Evolutionary conservation across 2,113 vertebrate species (phyloP).

Genomic region (Oryctolagus cuniculus): DNA sequence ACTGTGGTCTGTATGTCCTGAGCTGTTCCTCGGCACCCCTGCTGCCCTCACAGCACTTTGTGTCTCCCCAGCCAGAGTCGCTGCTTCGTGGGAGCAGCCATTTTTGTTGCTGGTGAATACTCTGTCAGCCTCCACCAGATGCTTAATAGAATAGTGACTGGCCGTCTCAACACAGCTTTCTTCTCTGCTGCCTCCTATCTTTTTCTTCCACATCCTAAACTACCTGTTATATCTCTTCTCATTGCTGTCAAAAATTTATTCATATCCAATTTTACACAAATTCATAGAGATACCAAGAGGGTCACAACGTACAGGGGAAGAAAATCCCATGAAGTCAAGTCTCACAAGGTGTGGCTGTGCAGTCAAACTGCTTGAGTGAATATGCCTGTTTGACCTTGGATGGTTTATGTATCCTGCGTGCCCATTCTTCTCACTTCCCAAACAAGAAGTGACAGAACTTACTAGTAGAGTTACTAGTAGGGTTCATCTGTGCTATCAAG

Average conservation of each 20-base stretch:
- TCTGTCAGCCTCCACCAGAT: neutral
- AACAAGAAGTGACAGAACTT: neutral
- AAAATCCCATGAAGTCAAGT: neutral
- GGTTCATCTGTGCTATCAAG: neutral
- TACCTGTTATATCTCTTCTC: neutral
- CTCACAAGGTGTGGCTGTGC: neutral
- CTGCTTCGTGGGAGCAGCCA: neutral
- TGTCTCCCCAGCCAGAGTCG: fast-evolving
- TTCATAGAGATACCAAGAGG: no score
- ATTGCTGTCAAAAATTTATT: neutral
- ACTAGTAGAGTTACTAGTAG: neutral
- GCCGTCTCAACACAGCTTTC: neutral
- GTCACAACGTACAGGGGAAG: neutral
- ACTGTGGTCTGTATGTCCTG: neutral
- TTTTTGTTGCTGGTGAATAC: neutral
- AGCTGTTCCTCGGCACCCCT: neutral
- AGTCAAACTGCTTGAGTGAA: neutral
- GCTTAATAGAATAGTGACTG: neutral
- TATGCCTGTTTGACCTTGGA: neutral
- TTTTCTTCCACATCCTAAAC: neutral
- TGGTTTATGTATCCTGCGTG: neutral
- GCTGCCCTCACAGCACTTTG: neutral
- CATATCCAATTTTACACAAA: neutral
- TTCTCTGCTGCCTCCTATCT: neutral
- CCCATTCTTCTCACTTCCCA: neutral